Base-by-base conservation (phyloP, 2,888 invertebrate species). In the Salpingus planirostris region DNA sequence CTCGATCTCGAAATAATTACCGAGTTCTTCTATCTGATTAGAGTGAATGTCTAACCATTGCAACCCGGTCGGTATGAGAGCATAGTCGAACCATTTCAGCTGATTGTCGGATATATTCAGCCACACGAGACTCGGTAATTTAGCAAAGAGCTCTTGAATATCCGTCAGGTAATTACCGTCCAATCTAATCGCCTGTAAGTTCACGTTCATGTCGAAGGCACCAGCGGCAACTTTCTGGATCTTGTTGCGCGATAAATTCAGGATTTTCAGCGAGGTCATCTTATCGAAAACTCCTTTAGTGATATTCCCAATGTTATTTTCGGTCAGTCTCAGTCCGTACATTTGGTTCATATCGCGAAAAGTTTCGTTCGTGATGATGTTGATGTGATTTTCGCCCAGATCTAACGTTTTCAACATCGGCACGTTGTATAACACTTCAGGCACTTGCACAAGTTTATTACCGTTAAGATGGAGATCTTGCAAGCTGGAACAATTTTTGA, bases 31-130 rank as follows among this genome's bases (percentile, higher is more conserved):
- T 46, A 89, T 86, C 65, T 80, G 78, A 68, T 89, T 89, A 44
- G 82, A 76, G 56, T 86, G 86, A 55, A 88, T 79, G 66, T 89
- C 87, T 50, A 89, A 67, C 82, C 85, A 85, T 66, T 85, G 81
- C 50, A 89, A 69, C 57, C 82, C 79, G 46, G 81, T 82, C 40
- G 88, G 88, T 62, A 89, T 81, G 65, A 86, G 75, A 33, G 84
- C 81, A 62, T 87, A 88, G 66, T 88, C 86, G 63, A 89, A 85
- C 75, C 78, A 78, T 66, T 79, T 79, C 46, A 89, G 70, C 58
- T 78, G 76, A 67, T 89, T 89, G 65, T 84, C 85, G 53, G 86
- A 87, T 57, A 88, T 84, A 60, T 88, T 88, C 36, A 89, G 69
- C 84, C 86, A 86, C 44, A 85, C 79, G 46, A 88, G 72, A 65